Conservation (phyloP, 2,113 vertebrate species). For the Upupa epops region DNA sequence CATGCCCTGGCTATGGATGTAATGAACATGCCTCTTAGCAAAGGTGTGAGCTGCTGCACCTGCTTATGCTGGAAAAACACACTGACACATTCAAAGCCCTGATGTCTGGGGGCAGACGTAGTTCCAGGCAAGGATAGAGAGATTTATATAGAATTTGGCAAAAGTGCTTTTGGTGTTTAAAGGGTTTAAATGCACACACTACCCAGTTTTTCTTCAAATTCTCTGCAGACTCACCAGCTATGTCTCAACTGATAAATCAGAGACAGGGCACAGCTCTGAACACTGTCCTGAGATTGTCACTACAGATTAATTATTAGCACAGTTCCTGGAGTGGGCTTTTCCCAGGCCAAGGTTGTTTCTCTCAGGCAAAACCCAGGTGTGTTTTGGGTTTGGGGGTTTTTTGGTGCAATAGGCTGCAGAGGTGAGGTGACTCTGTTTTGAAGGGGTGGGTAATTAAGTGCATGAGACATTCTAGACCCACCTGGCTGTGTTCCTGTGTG, state of each 20-base stretch:
- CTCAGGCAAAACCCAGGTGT: not conserved
- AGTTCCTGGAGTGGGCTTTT: not conserved
- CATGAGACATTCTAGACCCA: too few species aligned
- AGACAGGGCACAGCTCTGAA: not conserved
- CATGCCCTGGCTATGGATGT: not conserved
- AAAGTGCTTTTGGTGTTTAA: not conserved
- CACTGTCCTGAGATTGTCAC: conserved; percentile 27
- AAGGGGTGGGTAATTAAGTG: not conserved
- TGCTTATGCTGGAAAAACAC: not conserved
- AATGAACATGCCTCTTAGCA: not conserved
- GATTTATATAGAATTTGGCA: conserved; percentile 9
- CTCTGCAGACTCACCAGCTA: not conserved
- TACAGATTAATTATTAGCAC: conserved; percentile 8
- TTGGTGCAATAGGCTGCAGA: not conserved
- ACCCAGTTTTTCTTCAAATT: not conserved
- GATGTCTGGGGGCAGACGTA: not conserved
- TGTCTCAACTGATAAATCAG: conserved; percentile 37
- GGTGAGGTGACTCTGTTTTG: not conserved
- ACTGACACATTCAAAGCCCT: not conserved
- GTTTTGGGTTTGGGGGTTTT: not conserved
- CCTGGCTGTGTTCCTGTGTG: too few species aligned
- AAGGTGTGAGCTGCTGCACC: not conserved
- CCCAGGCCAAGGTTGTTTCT: not conserved
- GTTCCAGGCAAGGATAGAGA: not conserved
- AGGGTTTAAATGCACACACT: not conserved